Evolutionary conservation across 2,888 invertebrate genomes (phyloP).

Genomic region (Pollenia labialis): DNA sequence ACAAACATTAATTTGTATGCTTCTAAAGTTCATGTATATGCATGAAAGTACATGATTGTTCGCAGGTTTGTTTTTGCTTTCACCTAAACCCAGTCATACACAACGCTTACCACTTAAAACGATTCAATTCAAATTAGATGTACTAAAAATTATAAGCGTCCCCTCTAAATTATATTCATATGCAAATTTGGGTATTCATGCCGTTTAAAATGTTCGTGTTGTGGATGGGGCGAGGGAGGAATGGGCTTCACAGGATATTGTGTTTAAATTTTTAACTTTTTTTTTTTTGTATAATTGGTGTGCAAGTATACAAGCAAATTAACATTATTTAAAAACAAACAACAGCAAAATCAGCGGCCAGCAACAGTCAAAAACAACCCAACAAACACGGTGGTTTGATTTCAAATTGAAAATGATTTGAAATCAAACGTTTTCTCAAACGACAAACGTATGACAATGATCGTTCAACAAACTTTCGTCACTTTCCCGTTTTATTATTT

Average conservation of each 20-base stretch:
- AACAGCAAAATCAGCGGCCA: neutral
- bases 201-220: slow-evolving; percentile 8
- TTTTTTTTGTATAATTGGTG: slow-evolving; percentile 3
- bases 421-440: too few species aligned
- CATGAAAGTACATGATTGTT: neutral
- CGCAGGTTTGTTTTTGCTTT: slow-evolving; percentile 16
- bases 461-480: too few species aligned
- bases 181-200: neutral
- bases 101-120: slow-evolving; percentile 33
- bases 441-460: too few species aligned
- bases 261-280: slow-evolving; percentile 39
- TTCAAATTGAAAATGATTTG: too few species aligned
- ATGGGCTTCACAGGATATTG: neutral
- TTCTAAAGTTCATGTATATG: neutral
- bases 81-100: neutral
- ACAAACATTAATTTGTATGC: slow-evolving; percentile 40
- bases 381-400: too few species aligned
- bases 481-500: too few species aligned
- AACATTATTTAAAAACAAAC: slow-evolving; percentile 52
- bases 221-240: neutral
- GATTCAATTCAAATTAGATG: slow-evolving; percentile 66
- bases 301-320: slow-evolving; percentile 34
- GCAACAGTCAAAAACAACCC: neutral
- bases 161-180: slow-evolving; percentile 6
- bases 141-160: slow-evolving; percentile 45